phyloP scores from a whole-genome alignment of 2,888 invertebrate genomes.

The Lycia hirtaria region DNA sequence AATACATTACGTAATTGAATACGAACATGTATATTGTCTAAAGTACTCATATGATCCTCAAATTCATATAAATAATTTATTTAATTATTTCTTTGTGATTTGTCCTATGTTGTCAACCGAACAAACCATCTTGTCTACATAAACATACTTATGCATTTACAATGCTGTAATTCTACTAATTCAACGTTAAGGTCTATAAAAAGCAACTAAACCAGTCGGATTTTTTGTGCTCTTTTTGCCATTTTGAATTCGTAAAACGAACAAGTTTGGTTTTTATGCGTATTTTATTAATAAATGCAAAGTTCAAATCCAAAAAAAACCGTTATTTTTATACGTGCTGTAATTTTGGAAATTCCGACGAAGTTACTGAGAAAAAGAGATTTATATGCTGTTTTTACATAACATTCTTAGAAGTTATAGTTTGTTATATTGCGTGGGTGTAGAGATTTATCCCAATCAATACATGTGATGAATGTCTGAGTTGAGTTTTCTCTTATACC shows the following conservation, averaged over 20 bases:
- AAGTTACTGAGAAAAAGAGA: conserved; percentile 34
- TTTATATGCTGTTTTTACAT: conserved; percentile 33
- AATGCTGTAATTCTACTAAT: conserved; percentile 1
- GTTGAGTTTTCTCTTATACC: conserved; percentile 10
- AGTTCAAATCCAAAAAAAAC: conserved; percentile 11
- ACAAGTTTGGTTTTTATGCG: conserved; percentile 18
- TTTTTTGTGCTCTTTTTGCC: conserved; percentile 21
- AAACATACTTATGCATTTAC: conserved; percentile 2
- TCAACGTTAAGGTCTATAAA: conserved; percentile 12
- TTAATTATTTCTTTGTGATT: background rate
- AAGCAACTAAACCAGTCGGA: conserved; percentile 15
- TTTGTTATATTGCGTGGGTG: conserved; percentile 34
- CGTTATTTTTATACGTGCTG: conserved; percentile 18
- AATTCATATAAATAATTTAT: background rate
- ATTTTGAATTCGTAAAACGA: conserved; percentile 8
- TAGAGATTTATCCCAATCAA: conserved; percentile 35
- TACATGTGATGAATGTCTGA: conserved; percentile 34
- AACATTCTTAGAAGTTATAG: conserved; percentile 34
- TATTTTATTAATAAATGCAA: conserved; percentile 13
- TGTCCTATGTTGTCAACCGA: background rate
- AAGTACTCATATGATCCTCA: background rate
- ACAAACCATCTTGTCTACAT: background rate
- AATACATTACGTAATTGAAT: background rate
- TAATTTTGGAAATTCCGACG: conserved; percentile 34
- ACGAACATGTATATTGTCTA: background rate